Conservation (phyloP, 1,140 invertebrate genomes). For the Calephelis nemesis region DNA sequence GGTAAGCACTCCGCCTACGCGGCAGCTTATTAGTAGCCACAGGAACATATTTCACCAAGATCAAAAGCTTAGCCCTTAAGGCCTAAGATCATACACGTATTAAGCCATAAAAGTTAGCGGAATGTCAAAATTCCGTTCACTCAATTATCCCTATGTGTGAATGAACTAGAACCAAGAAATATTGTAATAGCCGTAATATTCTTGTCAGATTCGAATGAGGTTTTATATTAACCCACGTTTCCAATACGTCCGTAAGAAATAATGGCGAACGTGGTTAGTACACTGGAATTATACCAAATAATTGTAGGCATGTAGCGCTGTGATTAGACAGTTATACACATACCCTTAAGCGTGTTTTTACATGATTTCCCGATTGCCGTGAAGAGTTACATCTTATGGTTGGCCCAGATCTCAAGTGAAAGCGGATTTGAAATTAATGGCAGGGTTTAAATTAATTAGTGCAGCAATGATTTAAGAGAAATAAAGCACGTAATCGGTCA, state of each 20-base stretch:
- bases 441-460: no score
- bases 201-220: constrained; percentile 22
- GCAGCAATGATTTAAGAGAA: no score
- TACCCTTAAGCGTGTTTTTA: constrained; percentile 39
- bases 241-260: constrained; percentile 19
- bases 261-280: constrained; percentile 28
- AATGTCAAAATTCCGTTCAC: constrained; percentile 7
- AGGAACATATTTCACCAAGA: no score
- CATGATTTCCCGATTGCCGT: constrained; percentile 32
- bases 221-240: constrained; percentile 10
- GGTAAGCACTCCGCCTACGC: no score
- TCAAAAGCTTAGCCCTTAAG: no score
- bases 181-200: constrained; percentile 20
- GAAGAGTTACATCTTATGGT: constrained; percentile 13
- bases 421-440: background rate
- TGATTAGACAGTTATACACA: constrained; percentile 32
- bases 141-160: constrained; percentile 1
- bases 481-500: no score
- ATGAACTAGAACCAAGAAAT: constrained; percentile 6
- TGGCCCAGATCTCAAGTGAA: constrained; percentile 6
- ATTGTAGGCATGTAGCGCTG: constrained; percentile 28
- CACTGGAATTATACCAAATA: constrained; percentile 32
- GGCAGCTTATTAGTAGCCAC: no score
- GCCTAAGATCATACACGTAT: no score
- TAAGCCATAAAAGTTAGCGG: background rate